Evolutionary conservation across 2,797 vertebrate species (phyloP), one percentile per base, ranked within the genome.

Genomic region (Alcedo quadribrachys): DNA sequence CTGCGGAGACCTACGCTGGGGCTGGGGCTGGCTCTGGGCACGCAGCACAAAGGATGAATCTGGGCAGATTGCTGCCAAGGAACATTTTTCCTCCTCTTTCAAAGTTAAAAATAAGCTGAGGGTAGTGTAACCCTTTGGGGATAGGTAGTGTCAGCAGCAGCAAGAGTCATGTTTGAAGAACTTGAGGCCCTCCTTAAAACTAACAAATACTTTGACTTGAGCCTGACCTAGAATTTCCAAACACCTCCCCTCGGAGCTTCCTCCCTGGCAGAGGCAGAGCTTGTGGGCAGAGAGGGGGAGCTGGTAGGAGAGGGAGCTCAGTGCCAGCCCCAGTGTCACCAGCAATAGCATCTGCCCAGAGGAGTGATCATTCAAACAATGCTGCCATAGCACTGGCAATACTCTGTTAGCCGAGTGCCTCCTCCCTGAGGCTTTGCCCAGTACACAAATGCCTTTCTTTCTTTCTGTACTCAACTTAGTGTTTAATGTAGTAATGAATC

Each of bases 71-170:
- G 58, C 77, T 85, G 90, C 80, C 79, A 66, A 71, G 30, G 65
- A 92, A 78, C 11, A 3, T 65, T 68, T 66, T 81, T 19, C 17
- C 48, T 92, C 32, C 37, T 81, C 50, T 63, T 28, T 75, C 28
- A 19, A 24, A 79, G 74, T 86, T 91, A 84, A 93, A 95, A 85
- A 85, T 83, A 91, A 68, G 53, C 18, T 3, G 25, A 78, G 76
- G 46, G n/a, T 51, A 63, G 53, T 3, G 40, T 79, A 91, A 92
- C 60, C 70, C 67, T 93, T 76, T 55, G 86, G 78, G 67, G 61
- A 71, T 24, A 75, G 27, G 82, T 30, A 85, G 54, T 32, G 30
- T 48, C 74, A 54, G 66, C 61, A 75, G 77, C 33, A 68, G 70
- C 33, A 24, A 37, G 69, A 75, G 37, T 51, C 13, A 8, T 24